Base-by-base conservation (phyloP, 92 coral and sea anemone species). In the Umimayanthus kanabou region DNA sequence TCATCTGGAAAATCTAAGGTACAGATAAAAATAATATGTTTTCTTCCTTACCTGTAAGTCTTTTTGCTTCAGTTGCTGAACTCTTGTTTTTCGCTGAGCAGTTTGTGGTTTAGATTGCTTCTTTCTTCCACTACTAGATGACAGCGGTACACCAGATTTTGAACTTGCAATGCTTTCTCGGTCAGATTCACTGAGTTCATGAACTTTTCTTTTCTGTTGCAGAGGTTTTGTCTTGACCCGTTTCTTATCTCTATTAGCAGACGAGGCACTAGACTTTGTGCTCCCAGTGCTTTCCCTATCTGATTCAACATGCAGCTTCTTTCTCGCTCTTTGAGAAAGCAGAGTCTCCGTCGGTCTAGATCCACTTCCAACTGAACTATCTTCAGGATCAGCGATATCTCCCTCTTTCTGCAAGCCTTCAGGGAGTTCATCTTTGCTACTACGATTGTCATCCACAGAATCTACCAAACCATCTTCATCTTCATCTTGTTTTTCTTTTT, bases 141-240 rank as follows among this genome's bases (percentile, higher is more conserved):
- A 25, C 81, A 42, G 37, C 11, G 66, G 25, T 33, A 47, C 25
- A 25, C 64, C 66, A 47, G 66, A 67, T 9, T 14, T 30, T 30
- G 84, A 11, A 47, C 81, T 85, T 50, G 39, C 18, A 66, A 39
- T 45, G 40, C 73, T 80, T 25, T 81, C 90, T n/a, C 71, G 80
- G 65, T 85, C 89, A 57, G 83, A 84, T 37, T 77, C 94, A 25
- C 83, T 71, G 26, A 76, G 39, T 47, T 18, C 49, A 47, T 30
- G 37, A 50, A 25, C 30, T 81, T 73, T 85, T 57, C 80, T 50
- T 37, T 72, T 67, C 43, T 89, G 82, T 29, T 53, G 57, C n/a
- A 33, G 29, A 5, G 37, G 69, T 43, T 70, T 28, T 0, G 81
- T 42, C 33, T 73, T 85, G 53, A 22, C 30, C 28, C 2, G 69